Evolutionary conservation across 2,888 invertebrate genomes (phyloP).

Genomic region (Flexamia atlantica): DNA sequence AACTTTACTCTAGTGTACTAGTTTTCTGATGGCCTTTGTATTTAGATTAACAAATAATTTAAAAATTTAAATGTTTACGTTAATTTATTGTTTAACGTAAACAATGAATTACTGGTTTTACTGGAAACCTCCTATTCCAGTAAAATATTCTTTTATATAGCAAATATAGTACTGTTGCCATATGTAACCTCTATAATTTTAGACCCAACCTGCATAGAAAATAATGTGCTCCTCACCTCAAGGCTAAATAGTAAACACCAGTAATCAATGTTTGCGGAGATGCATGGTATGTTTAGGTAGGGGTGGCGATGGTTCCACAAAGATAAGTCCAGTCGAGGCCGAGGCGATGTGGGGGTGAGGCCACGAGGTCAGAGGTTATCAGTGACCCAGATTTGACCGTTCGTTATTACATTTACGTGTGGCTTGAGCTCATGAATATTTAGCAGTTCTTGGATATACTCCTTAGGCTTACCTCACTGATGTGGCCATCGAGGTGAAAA

Average conservation of each 20-base stretch:
- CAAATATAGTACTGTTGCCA: too few relatives aligned
- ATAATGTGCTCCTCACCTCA: background rate
- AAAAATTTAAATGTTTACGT: too few relatives aligned
- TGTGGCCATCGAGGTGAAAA: background rate
- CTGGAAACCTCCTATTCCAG: too few relatives aligned
- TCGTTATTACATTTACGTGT: slow-evolving; percentile 41
- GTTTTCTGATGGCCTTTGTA: too few relatives aligned
- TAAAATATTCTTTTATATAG: too few relatives aligned
- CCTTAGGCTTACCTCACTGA: background rate
- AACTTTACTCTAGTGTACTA: too few relatives aligned
- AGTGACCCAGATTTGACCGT: slow-evolving; percentile 24
- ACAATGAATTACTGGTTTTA: too few relatives aligned
- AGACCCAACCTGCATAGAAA: background rate
- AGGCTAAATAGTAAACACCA: background rate
- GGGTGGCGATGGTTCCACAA: slow-evolving; percentile 1
- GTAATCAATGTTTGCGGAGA: slow-evolving; percentile 15
- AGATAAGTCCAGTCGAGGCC: slow-evolving; percentile 14
- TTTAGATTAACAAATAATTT: too few relatives aligned
- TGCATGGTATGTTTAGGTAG: background rate
- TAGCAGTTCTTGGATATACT: slow-evolving; percentile 4
- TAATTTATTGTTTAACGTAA: too few relatives aligned
- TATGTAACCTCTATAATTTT: background rate
- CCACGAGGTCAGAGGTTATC: background rate
- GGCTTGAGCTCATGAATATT: slow-evolving; percentile 28
- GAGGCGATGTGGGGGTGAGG: background rate